phyloP scores from a whole-genome alignment of 2,797 vertebrate genomes.

The Arnoldichthys spilopterus region DNA sequence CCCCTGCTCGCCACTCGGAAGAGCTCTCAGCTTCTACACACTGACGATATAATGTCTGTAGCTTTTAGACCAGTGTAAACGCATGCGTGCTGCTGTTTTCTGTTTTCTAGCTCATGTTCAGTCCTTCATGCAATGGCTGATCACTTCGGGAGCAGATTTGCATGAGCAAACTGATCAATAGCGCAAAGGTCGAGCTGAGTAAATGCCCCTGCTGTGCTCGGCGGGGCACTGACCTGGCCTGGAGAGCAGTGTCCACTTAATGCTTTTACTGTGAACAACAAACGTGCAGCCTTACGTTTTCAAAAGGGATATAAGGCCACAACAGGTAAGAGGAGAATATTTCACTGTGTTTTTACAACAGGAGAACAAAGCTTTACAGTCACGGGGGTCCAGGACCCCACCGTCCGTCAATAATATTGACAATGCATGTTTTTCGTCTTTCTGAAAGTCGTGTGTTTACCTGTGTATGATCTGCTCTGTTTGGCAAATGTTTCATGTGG shows the following conservation, averaged over 20 bases:
- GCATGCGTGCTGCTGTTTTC: too few species aligned
- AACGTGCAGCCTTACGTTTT: constrained; percentile 31
- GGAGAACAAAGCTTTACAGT: background rate
- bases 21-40: too few species aligned
- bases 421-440: background rate
- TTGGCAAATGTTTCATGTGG: too few species aligned
- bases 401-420: background rate
- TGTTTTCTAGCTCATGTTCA: too few species aligned
- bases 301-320: constrained; percentile 30
- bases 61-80: too few species aligned
- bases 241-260: constrained; percentile 33
- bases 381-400: background rate
- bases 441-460: too few species aligned
- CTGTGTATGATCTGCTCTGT: too few species aligned
- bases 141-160: constrained; percentile 34
- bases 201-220: constrained; percentile 59
- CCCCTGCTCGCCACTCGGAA: too few species aligned
- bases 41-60: too few species aligned
- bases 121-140: too few species aligned
- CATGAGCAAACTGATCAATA: constrained; percentile 66
- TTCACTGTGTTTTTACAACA: background rate
- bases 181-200: constrained; percentile 75
- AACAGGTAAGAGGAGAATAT: constrained; percentile 63
- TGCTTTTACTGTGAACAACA: constrained; percentile 27
- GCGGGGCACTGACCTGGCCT: constrained; percentile 72